phyloP scores from a whole-genome alignment of 2,797 vertebrate species.

The Liasis olivaceus region DNA sequence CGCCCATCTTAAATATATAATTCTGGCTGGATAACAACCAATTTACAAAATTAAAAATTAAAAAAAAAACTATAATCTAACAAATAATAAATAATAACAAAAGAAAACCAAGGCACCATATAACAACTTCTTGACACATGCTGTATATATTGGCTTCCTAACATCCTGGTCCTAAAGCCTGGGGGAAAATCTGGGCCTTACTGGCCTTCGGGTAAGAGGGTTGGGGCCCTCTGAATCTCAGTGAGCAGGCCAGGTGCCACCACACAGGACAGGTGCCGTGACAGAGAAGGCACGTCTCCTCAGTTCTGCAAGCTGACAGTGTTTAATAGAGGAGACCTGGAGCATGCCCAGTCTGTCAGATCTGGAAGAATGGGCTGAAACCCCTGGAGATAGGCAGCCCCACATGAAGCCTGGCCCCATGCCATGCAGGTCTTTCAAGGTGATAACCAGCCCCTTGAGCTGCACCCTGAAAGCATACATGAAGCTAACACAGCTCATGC shows the following conservation, averaged over 20 bases:
- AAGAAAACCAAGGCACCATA: neutral
- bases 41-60: neutral
- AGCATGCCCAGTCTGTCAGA: neutral
- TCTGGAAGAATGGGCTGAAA: neutral
- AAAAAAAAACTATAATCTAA: neutral
- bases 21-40: neutral
- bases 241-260: too few species aligned
- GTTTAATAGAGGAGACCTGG: neutral
- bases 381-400: neutral
- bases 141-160: neutral
- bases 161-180: neutral
- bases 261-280: neutral
- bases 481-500: neutral
- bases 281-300: neutral
- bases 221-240: neutral
- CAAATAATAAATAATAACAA: neutral
- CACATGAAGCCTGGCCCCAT: neutral
- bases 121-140: neutral
- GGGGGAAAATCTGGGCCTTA: neutral
- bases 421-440: neutral
- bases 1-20: neutral
- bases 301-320: neutral
- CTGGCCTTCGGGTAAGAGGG: neutral
- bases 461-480: neutral
- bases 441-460: neutral